Base-by-base conservation (phyloP, 2,888 invertebrate species). In the Macrophya annulata region DNA sequence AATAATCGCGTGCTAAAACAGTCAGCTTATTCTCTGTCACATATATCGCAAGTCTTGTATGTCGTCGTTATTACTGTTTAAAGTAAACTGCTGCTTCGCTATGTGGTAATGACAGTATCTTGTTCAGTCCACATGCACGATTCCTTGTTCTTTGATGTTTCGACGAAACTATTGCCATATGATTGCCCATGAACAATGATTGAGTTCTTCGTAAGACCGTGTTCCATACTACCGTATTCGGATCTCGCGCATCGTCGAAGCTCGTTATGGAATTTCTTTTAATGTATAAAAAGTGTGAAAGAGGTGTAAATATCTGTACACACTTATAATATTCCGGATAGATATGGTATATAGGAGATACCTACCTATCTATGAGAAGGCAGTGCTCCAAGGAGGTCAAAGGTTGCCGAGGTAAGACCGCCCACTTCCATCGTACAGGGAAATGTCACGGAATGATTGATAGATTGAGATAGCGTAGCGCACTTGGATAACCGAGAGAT, bases 371-470 rank as follows among this genome's bases (percentile, higher is more conserved):
- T n/a, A 71, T 40, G 71, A 15, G 21, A 40, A 81, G 62, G 62
- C 43, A 81, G 81, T 81, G 81, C 62, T 62, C 59, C 43, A 77
- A 21, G 37, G 43, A 25, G 59, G 62, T 62, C 62, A 81, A 25
- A 62, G 81, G 59, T 81, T 62, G 62, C 62, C 40, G 81, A 62
- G 81, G 59, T 81, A 62, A 81, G 17, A 62, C 62, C 81, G 81
- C 62, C 81, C 81, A 81, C 81, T 81, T 81, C 40, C 59, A 81
- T 81, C 62, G 81, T 62, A 62, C 62, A 59, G 88, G 88, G 87
- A 88, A 90, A 89, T 89, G 88, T 89, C 89, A 87, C 85, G 86
- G 86, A 79, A 88, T 91, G 90, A 90, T 91, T 90, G 90, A 90
- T 90, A 89, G 90, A 81, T 81, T 81, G 40, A 81, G 81, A 81